Conservation (phyloP, 2,888 invertebrate genomes). For the Rutpela maculata region DNA sequence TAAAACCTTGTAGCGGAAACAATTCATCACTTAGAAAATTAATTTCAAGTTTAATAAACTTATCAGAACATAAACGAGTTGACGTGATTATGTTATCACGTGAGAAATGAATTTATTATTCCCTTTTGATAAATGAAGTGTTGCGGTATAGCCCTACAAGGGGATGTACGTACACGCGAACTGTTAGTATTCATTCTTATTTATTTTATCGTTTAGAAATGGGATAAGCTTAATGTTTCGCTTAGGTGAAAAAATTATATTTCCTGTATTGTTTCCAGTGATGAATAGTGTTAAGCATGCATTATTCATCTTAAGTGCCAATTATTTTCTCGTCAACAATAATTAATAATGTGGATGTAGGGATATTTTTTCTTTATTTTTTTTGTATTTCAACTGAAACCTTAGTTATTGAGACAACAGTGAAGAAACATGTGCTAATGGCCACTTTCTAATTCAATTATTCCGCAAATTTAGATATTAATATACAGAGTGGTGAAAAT, state of each 20-base stretch:
- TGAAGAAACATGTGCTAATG: too few species aligned
- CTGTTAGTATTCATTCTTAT: conserved; percentile 1
- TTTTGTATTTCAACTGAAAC: too few species aligned
- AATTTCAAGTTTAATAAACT: conserved; percentile 19
- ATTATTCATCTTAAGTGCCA: too few species aligned
- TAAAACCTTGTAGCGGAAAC: conserved; percentile 27
- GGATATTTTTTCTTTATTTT: too few species aligned
- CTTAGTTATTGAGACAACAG: too few species aligned
- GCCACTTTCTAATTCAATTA: too few species aligned
- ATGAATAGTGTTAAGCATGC: too few species aligned
- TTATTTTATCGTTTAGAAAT: conserved; percentile 3
- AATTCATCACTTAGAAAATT: conserved; percentile 22
- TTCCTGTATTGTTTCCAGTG: too few species aligned
- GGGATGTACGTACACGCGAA: conserved; percentile 7
- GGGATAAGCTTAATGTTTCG: not conserved
- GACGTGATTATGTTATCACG: conserved; percentile 21
- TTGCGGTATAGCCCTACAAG: not conserved
- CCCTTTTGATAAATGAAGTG: conserved; percentile 4
- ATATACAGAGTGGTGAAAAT: too few species aligned
- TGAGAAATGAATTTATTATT: conserved; percentile 18
- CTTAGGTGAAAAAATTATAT: not conserved
- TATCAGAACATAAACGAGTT: conserved; percentile 10
- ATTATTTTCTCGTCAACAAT: too few species aligned
- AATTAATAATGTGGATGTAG: too few species aligned
- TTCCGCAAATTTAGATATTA: too few species aligned